Evolutionary conservation across 2,113 vertebrate genomes (phyloP).

Genomic region (Anseranas semipalmata): DNA sequence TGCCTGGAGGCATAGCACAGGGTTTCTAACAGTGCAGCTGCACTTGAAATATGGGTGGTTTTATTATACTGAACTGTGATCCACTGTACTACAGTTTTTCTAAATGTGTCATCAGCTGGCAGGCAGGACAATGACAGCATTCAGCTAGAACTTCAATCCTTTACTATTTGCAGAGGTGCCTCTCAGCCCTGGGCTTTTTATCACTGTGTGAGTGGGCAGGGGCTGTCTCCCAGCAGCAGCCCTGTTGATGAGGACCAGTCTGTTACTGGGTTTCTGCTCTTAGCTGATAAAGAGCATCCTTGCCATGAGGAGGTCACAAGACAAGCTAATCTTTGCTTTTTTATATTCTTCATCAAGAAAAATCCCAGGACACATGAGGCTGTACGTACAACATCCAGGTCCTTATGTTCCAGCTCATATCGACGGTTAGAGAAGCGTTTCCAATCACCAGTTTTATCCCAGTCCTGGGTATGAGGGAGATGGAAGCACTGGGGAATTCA

Average conservation of each 20-base stretch:
- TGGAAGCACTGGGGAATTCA: slow-evolving; percentile 72
- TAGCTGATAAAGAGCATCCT: background rate
- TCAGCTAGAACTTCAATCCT: background rate
- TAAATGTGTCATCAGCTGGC: background rate
- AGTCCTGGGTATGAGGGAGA: slow-evolving; percentile 63
- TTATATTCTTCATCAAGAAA: background rate
- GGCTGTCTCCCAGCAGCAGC: background rate
- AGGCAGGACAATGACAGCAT: background rate
- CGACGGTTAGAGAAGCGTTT: slow-evolving; percentile 61
- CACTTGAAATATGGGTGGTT: background rate
- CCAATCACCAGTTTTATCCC: slow-evolving; percentile 69
- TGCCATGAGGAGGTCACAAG: background rate
- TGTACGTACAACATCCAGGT: slow-evolving; percentile 76
- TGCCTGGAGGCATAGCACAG: background rate
- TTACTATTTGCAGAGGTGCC: background rate
- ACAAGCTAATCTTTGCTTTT: background rate
- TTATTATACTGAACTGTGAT: background rate
- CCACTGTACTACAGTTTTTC: background rate
- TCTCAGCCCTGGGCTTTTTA: background rate
- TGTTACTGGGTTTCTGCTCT: background rate
- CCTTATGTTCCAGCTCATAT: slow-evolving; percentile 66
- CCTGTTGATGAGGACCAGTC: background rate
- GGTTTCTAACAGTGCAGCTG: background rate
- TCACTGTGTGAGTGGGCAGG: background rate
- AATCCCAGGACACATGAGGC: background rate